These are phyloP conservation scores for Sinotaia quadrata DNA, from an alignment of 2,888 invertebrate genomes.

Conservation along the genomic window DNA sequence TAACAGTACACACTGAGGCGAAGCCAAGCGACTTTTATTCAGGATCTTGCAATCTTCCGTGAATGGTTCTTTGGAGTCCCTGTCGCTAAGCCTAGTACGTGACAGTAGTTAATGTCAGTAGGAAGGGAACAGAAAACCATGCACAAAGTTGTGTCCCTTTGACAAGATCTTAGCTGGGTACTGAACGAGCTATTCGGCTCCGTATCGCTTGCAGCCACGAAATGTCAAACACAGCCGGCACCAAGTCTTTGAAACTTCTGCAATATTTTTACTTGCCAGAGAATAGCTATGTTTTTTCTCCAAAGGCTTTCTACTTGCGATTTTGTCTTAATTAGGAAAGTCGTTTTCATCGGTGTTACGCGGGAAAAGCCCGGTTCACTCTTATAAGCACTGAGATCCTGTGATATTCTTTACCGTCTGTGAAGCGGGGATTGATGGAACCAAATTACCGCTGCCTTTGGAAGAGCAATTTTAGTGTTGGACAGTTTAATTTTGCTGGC, in stretches of 20 bases:
- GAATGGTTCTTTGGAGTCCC: neutral
- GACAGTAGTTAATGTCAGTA: neutral
- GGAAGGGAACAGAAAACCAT: neutral
- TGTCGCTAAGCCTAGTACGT: neutral
- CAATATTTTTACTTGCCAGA: no score
- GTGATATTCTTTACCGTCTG: neutral
- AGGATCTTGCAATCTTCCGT: neutral
- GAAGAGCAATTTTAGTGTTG: conserved; percentile 6
- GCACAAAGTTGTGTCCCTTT: neutral
- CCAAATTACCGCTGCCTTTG: conserved; percentile 7
- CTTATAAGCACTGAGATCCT: neutral
- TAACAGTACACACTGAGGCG: no score
- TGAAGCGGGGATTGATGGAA: neutral
- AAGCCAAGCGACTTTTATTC: neutral
- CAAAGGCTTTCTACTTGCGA: no score
- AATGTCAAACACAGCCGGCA: conserved; percentile 21
- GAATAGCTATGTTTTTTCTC: no score
- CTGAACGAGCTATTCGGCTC: neutral
- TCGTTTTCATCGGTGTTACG: no score
- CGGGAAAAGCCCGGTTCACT: neutral
- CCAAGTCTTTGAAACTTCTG: neutral
- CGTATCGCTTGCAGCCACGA: neutral
- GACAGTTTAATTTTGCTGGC: conserved; percentile 26
- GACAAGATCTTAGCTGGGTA: neutral
- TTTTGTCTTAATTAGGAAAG: no score